Evolutionary conservation across 2,113 vertebrate genomes (phyloP).

Genomic region (Calidris pygmaea): DNA sequence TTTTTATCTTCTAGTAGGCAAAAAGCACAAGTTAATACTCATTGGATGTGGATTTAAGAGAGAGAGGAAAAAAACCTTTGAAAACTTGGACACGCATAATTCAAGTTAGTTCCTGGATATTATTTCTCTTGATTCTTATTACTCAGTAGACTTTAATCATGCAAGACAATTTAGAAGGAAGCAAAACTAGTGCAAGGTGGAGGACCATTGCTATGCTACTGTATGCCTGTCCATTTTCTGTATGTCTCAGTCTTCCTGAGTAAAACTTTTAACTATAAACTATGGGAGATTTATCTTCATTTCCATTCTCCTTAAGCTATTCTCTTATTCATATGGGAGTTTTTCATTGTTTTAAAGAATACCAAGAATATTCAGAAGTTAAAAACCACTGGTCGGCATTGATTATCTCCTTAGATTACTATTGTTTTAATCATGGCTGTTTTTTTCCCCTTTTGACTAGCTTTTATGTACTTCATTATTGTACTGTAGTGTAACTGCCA

Average conservation of each 20-base stretch:
- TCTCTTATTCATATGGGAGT: not conserved
- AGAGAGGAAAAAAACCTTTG: not conserved
- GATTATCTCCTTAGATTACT: not conserved
- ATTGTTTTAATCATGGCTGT: not conserved
- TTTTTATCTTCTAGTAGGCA: not conserved
- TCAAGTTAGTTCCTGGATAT: not conserved
- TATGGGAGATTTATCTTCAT: not conserved
- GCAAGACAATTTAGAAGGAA: not conserved
- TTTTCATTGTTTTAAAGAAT: not conserved
- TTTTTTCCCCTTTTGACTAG: not conserved
- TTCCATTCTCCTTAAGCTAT: not conserved
- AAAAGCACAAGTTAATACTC: not conserved
- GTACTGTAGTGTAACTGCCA: not conserved
- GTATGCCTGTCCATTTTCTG: not conserved
- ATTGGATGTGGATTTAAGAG: not conserved
- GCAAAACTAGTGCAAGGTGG: not conserved
- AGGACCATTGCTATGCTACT: not conserved
- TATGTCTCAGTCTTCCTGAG: not conserved
- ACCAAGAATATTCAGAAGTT: not conserved
- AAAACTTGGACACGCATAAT: not conserved
- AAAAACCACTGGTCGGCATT: not conserved
- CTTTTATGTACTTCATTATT: no score
- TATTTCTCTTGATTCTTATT: not conserved
- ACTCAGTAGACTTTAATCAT: not conserved
- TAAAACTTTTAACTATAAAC: not conserved